A percentile compares a stretch with the other conserved stretches of the same genome.
phyloP scores from a whole-genome alignment of 1,140 invertebrate species.

The Periplaneta americana region DNA sequence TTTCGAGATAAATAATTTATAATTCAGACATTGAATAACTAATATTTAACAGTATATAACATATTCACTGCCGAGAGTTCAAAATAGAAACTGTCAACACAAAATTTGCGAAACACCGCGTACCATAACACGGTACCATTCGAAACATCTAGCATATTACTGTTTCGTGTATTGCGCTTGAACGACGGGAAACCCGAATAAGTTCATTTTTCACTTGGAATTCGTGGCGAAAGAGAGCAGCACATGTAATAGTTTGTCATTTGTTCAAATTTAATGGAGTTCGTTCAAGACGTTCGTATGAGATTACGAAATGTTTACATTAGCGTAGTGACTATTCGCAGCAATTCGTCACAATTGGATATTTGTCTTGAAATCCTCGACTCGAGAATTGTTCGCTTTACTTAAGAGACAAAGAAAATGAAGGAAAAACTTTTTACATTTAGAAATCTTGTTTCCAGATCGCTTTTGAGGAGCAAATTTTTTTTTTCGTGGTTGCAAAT shows the following conservation, averaged over 20 bases:
- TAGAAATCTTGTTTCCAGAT: too few relatives aligned
- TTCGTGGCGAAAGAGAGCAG: neutral
- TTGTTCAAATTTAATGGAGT: neutral
- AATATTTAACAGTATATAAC: neutral
- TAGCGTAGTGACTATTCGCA: too few relatives aligned
- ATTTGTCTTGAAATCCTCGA: too few relatives aligned
- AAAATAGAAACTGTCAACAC: neutral
- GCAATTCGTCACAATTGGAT: too few relatives aligned
- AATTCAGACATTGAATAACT: neutral
- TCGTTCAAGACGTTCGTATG: too few relatives aligned
- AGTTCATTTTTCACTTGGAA: neutral
- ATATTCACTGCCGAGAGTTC: neutral
- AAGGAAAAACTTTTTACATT: too few relatives aligned
- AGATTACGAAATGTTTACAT: too few relatives aligned
- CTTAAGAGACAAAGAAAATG: too few relatives aligned
- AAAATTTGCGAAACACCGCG: neutral
- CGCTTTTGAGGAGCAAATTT: too few relatives aligned
- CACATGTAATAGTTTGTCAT: neutral
- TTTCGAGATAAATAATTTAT: slow-evolving; percentile 28
- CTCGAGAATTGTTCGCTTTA: too few relatives aligned
- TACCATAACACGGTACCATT: too few relatives aligned
- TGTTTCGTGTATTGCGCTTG: neutral
- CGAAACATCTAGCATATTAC: neutral
- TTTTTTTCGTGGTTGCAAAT: too few relatives aligned
- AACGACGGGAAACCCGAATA: neutral